phyloP scores from a whole-genome alignment of 2,113 vertebrate species.

The Prunella himalayana region DNA sequence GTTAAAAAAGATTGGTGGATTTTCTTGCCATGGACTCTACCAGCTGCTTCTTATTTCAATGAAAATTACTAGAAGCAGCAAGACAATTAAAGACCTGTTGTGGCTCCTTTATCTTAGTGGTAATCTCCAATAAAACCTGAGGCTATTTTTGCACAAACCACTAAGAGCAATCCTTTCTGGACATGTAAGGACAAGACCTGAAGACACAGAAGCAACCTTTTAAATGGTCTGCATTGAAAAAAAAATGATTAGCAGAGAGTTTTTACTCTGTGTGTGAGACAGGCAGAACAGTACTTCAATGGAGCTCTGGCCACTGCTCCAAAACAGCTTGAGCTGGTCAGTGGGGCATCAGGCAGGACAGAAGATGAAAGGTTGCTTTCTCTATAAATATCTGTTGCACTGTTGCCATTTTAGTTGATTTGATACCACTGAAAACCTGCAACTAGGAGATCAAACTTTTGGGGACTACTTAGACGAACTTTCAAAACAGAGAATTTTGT shows the following conservation, averaged over 20 bases:
- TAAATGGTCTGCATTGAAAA: background rate
- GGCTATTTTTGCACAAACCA: constrained; percentile 3
- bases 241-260: background rate
- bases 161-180: background rate
- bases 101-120: background rate
- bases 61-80: background rate
- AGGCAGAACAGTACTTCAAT: background rate
- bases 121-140: background rate
- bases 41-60: background rate
- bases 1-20: background rate
- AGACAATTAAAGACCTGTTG: background rate
- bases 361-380: background rate
- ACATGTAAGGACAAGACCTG: background rate
- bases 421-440: background rate
- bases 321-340: background rate
- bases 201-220: background rate
- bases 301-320: background rate
- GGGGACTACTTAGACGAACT: background rate
- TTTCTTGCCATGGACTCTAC: background rate
- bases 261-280: background rate
- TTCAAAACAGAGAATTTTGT: background rate
- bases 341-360: background rate
- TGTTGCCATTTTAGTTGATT: background rate
- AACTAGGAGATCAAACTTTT: background rate
- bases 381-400: background rate